Conservation (phyloP, 2,113 vertebrate genomes). For the Sinocyclocheilus anophthalmus region DNA sequence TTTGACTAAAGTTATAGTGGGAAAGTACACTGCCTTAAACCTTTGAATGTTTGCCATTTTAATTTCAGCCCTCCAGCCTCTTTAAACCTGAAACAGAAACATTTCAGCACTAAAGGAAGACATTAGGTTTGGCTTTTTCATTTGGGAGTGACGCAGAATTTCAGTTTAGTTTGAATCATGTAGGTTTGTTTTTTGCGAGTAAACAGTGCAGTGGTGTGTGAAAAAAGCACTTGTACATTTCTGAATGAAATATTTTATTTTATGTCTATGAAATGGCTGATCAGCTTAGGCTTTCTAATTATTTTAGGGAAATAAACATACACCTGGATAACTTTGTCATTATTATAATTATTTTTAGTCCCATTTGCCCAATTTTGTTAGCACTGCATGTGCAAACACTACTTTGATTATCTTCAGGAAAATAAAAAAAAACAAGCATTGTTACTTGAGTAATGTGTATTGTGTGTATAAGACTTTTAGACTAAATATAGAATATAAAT, state of each 20-base stretch:
- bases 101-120: background rate
- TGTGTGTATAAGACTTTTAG: background rate
- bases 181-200: background rate
- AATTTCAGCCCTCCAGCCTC: background rate
- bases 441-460: background rate
- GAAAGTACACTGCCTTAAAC: background rate
- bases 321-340: background rate
- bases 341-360: background rate
- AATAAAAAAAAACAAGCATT: background rate
- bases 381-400: background rate
- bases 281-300: constrained; percentile 33
- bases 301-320: constrained; percentile 55
- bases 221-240: constrained; percentile 25
- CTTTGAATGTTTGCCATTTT: background rate
- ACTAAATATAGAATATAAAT: background rate
- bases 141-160: background rate
- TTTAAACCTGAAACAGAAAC: background rate
- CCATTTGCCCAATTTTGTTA: background rate
- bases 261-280: constrained; percentile 29
- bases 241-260: constrained; percentile 44
- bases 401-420: background rate
- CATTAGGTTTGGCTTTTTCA: background rate
- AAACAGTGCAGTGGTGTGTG: background rate
- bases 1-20: background rate
- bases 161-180: background rate